A percentile compares a stretch with the other conserved stretches of the same genome.
phyloP scores from a whole-genome alignment of 2,888 invertebrate genomes.

The Ophion ellenae region DNA sequence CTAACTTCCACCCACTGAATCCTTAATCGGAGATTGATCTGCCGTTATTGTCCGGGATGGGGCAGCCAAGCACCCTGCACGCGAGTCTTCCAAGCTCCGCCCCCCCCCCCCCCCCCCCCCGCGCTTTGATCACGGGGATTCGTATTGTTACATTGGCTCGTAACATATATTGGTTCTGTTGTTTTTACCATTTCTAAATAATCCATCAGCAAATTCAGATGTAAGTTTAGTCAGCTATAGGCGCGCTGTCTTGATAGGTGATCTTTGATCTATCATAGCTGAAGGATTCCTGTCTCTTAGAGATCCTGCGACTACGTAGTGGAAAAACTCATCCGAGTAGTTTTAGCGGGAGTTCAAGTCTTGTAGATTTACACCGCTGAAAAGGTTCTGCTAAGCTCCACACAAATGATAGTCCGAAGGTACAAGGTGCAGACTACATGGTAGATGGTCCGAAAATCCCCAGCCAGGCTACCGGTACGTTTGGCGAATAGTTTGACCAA shows the following conservation, averaged over 20 bases:
- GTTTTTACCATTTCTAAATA: not conserved
- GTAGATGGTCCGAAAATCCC: not conserved
- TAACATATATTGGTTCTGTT: not conserved
- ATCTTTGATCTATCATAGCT: no score
- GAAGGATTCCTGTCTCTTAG: no score
- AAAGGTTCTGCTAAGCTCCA: not conserved
- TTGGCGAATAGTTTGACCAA: not conserved
- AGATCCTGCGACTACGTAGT: not conserved
- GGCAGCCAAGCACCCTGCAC: not conserved
- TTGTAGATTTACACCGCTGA: not conserved
- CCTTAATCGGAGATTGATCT: constrained; percentile 67
- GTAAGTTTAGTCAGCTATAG: no score
- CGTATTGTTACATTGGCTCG: not conserved
- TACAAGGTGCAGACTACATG: no score
- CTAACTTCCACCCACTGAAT: constrained; percentile 66
- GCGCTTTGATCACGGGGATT: not conserved
- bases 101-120: not conserved
- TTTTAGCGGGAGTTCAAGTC: not conserved
- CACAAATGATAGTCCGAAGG: not conserved
- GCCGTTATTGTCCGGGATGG: constrained; percentile 57
- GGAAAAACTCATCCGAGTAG: not conserved
- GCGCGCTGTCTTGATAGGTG: no score
- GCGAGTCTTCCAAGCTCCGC: not conserved
- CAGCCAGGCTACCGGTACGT: not conserved
- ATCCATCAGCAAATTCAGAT: no score